Evolutionary conservation across 2,797 vertebrate genomes (phyloP), one percentile per base, ranked within the genome.

Genomic region (Heterohyrax brucei): DNA sequence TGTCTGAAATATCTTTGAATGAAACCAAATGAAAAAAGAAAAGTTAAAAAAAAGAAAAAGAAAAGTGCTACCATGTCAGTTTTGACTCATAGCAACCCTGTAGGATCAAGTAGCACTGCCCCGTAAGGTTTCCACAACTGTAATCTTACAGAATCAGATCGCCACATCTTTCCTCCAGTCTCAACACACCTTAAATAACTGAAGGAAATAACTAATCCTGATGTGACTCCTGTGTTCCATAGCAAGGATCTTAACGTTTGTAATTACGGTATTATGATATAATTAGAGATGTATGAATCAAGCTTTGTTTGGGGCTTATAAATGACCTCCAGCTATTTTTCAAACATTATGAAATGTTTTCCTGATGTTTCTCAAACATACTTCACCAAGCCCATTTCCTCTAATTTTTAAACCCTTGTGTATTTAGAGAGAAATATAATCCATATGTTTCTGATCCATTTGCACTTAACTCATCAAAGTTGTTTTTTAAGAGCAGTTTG

Each of bases 261-360:
- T 85, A 26, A 64, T 88, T 89, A 30, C 30, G 12, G 62, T 76
- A 48, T 33, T 88, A 62, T 46, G 91, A 56, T 46, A 75, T 66
- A 85, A 96, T 94, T 97, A 91, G 78, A 89, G 46, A 80, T 87
- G 70, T 53, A 56, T 88, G 66, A 90, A 79, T 81, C 81, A 50
- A 30, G 28, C 53, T 87, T 91, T 87, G 75, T 83, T 95, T 89
- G 95, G 53, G 66, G 77, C 91, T 95, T 95, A 61, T 96, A 87
- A 91, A 78, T 88, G 18, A 89, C 70, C 78, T 86, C 61, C n/a
- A 94, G 93, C 77, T 94, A 83, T 86, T 96, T 94, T 95, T 96
- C 87, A 88, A 97, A 86, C 62, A 89, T 95, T 93, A 96, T 77
- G 70, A 97, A 97, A 92, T 92, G 50, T 48, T 94, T 97, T 96